phyloP scores from a whole-genome alignment of 2,888 invertebrate species.

The Tachina fera region DNA sequence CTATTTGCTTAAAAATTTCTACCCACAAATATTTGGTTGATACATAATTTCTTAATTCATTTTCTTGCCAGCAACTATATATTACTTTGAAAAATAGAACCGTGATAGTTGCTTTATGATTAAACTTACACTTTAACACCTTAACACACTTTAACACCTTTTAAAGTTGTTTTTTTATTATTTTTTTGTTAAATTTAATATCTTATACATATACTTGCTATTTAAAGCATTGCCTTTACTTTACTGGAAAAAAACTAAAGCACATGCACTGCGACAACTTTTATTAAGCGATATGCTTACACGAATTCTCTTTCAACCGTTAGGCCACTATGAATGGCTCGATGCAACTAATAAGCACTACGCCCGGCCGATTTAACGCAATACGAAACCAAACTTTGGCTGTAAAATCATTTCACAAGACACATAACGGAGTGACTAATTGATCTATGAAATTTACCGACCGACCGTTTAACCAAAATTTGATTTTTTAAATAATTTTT shows the following conservation, averaged over 20 bases:
- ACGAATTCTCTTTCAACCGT: conserved; percentile 22
- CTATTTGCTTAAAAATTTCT: conserved; percentile 14
- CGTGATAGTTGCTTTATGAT: not conserved
- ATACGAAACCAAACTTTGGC: conserved; percentile 43
- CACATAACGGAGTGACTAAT: not conserved
- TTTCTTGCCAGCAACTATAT: not conserved
- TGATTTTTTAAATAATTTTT: not conserved
- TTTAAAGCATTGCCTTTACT: not conserved
- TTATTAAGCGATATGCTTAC: conserved; percentile 1
- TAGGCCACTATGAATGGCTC: conserved; percentile 20
- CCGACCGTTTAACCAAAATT: conserved; percentile 43
- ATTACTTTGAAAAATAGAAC: not conserved
- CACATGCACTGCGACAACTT: conserved; percentile 32
- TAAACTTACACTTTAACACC: conserved; percentile 34
- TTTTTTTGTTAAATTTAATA: not conserved
- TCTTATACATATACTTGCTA: not conserved
- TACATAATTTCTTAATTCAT: conserved; percentile 13
- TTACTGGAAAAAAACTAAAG: no score
- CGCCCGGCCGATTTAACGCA: conserved; percentile 62
- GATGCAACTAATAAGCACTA: conserved; percentile 48
- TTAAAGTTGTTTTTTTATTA: not conserved
- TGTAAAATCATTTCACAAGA: conserved; percentile 8
- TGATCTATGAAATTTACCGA: not conserved
- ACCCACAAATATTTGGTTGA: conserved; percentile 17
- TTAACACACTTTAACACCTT: conserved; percentile 37